A percentile compares a stretch with the other conserved stretches of the same genome.
These are phyloP conservation scores for Oreochromis spilurus DNA, from an alignment of 2,113 vertebrate species.

Conservation along the genomic window DNA sequence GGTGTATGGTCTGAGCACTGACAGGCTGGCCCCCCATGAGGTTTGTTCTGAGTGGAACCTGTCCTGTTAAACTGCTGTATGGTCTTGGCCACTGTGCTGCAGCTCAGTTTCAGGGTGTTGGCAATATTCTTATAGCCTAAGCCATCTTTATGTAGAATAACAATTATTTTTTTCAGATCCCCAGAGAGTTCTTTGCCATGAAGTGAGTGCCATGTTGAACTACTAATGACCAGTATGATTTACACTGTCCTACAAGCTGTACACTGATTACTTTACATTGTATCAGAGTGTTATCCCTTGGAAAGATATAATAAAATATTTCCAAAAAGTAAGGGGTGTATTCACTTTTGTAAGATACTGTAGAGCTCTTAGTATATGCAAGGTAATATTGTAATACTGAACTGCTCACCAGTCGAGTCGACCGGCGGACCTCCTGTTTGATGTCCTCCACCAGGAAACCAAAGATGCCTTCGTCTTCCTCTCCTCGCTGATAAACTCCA, in stretches of 20 bases:
- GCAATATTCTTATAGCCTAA: background rate
- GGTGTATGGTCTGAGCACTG: background rate
- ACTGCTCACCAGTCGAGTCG: slow-evolving; percentile 81
- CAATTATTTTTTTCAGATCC: background rate
- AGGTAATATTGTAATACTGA: background rate
- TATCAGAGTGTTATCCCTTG: background rate
- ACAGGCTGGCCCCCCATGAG: background rate
- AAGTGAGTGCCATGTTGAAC: background rate
- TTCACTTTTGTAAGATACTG: background rate
- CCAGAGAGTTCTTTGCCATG: background rate
- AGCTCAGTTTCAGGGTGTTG: background rate
- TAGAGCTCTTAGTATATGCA: background rate
- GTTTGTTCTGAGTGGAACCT: background rate
- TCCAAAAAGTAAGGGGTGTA: background rate
- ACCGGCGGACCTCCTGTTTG: slow-evolving; percentile 82
- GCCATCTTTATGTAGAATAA: background rate
- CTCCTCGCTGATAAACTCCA: slow-evolving; percentile 91
- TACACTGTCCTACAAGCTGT: background rate
- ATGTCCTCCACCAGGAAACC: slow-evolving; percentile 91
- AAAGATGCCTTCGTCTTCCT: slow-evolving; percentile 86
- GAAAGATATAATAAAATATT: background rate
- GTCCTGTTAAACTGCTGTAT: background rate
- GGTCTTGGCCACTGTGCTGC: background rate
- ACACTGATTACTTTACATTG: background rate
- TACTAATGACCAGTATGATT: background rate